A percentile compares a stretch with the other conserved stretches of the same genome.
These are phyloP conservation scores for Standfussiana lucernea DNA, from an alignment of 2,888 invertebrate species.

Conservation along the genomic window DNA sequence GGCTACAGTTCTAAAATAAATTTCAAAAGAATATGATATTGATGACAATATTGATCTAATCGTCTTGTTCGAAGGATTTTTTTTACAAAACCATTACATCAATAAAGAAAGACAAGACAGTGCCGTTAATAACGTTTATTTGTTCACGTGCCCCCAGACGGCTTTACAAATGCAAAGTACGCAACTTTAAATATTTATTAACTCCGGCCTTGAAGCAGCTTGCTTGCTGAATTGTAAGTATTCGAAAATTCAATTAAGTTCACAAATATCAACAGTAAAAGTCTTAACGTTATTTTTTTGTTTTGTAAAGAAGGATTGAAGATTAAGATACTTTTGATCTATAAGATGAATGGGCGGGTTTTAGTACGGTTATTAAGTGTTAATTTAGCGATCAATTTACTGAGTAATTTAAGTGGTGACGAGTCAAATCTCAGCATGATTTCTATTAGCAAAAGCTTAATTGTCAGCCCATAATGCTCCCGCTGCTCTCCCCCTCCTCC, in stretches of 20 bases:
- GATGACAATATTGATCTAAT: neutral
- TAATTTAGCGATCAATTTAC: neutral
- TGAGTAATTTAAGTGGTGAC: neutral
- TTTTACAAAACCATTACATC: neutral
- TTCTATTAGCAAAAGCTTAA: neutral
- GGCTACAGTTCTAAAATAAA: neutral
- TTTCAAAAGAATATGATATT: neutral
- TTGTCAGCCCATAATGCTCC: neutral
- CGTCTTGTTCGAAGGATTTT: neutral
- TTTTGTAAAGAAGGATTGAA: neutral
- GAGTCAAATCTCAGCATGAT: neutral
- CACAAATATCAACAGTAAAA: constrained; percentile 5
- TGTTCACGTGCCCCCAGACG: constrained; percentile 15
- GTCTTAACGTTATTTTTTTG: neutral
- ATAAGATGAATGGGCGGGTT: neutral
- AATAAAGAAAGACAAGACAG: neutral
- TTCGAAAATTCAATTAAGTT: constrained; percentile 41
- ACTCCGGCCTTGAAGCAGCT: constrained; percentile 34
- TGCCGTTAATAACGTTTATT: neutral
- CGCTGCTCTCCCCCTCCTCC: neutral
- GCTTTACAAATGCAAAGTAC: constrained; percentile 36
- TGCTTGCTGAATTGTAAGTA: constrained; percentile 15
- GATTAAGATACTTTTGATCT: neutral
- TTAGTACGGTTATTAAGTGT: neutral
- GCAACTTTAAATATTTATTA: constrained; percentile 50